Base-by-base conservation (phyloP, 2,888 invertebrate species). In the Diarsia dahlii region DNA sequence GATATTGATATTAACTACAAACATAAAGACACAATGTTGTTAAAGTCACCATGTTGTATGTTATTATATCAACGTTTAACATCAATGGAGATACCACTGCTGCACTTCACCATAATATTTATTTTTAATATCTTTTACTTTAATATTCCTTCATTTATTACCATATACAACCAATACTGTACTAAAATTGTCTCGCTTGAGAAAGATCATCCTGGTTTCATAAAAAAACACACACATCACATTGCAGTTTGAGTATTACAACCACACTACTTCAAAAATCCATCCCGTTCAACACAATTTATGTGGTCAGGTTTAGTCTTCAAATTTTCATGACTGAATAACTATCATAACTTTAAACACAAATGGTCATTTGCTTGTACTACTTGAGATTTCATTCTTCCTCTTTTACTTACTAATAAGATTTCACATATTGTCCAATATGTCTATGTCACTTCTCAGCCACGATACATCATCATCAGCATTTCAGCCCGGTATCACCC, bases 361-460 rank as follows among this genome's bases (percentile, higher is more conserved):
- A 85, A 88, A 87, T 84, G 81, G 82, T 86, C 84, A 78, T 82
- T 70, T 80, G n/a, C 85, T 85, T 67, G 54, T 88, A 84, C 73
- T 85, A 84, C 52, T 71, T 64, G 80, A 73, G 62, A 78, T 60
- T 72, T 67, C 76, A 66, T 71, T 84, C 82, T 78, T 74, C 81
- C 69, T 82, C 83, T 79, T 78, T 79, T 78, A 69, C 78, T 80
- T 77, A 65, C 72, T 80, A 65, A 84, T 88, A 77, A 64, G 69
- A 67, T 64, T 63, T 71, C 23, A 60, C 56, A 65, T 78, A 60
- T 50, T 60, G 48, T 28, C 28, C 46, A 48, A 15, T 28, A 67
- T 60, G 20, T 12, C 2, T 23, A 18, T 64, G 39, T 28, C 28
- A 66, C 60, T 23, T 28, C 5, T 58, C 3, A 10, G 13, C n/a